Evolutionary conservation across 2,888 invertebrate species (phyloP).

Genomic region (Cryptus viduatorius): DNA sequence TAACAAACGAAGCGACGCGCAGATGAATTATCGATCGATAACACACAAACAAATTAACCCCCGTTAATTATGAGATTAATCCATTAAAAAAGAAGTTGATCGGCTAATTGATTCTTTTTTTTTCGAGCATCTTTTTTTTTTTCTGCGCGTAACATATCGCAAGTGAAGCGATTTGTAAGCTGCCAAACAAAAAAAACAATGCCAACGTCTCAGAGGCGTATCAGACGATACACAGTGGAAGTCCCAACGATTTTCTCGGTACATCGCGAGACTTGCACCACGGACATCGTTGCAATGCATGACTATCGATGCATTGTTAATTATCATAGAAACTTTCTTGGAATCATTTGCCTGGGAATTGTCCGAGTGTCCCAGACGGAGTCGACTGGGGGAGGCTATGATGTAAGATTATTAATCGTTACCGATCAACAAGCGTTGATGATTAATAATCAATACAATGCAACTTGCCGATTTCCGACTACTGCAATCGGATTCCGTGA

Average conservation of each 20-base stretch:
- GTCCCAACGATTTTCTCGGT: slow-evolving; percentile 2
- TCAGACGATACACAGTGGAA: background rate
- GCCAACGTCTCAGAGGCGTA: background rate
- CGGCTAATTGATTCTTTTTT: background rate
- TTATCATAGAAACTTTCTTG: slow-evolving; percentile 17
- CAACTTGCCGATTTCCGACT: background rate
- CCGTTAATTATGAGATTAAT: background rate
- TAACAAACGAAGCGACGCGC: background rate
- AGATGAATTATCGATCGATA: background rate
- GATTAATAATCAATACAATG: background rate
- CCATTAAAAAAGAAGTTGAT: background rate
- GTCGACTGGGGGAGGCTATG: background rate
- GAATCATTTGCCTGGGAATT: slow-evolving; percentile 42
- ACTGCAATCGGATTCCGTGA: background rate
- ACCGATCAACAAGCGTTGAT: slow-evolving; percentile 4
- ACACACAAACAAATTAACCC: background rate
- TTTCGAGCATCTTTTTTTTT: background rate
- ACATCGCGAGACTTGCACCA: background rate
- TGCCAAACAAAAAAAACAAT: background rate
- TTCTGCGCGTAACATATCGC: background rate
- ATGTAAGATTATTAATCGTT: slow-evolving; percentile 22
- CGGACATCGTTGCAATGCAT: background rate
- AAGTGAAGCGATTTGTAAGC: background rate
- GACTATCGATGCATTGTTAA: slow-evolving; percentile 1
- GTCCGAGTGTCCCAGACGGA: background rate